Percentiles rank a stretch among this genome's conserved stretches.
phyloP scores from a whole-genome alignment of 2,888 invertebrate species.

The Xylota sylvarum region DNA sequence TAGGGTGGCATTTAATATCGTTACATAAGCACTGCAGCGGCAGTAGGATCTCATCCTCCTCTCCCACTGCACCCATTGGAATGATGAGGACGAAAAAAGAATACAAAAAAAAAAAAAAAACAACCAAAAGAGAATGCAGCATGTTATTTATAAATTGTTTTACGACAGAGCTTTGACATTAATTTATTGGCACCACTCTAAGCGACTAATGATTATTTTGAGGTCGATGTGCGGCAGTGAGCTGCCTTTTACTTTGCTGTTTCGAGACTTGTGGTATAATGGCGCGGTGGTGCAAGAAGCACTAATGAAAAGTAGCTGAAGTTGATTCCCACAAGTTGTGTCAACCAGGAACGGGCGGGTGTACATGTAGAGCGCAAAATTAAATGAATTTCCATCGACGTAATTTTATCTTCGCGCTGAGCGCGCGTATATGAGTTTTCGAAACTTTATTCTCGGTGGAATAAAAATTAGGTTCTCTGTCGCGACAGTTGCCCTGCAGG shows the following conservation, averaged over 20 bases:
- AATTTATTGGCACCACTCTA: constrained; percentile 75
- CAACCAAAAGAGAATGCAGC: constrained; percentile 59
- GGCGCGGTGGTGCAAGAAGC: neutral
- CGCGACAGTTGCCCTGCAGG: constrained; percentile 50
- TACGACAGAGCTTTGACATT: constrained; percentile 76
- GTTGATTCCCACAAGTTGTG: constrained; percentile 37
- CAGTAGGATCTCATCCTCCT: constrained; percentile 20
- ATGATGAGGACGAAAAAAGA: constrained; percentile 47
- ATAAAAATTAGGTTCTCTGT: constrained; percentile 46
- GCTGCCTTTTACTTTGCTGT: constrained; percentile 54
- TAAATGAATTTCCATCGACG: constrained; percentile 29
- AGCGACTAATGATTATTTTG: constrained; percentile 74
- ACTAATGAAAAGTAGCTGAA: constrained; percentile 68
- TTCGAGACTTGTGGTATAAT: neutral
- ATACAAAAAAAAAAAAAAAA: constrained; percentile 6
- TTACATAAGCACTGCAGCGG: constrained; percentile 59
- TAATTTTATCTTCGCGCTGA: constrained; percentile 14
- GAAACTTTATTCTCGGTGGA: constrained; percentile 25
- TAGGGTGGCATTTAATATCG: constrained; percentile 74
- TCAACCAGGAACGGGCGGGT: neutral
- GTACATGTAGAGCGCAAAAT: constrained; percentile 10
- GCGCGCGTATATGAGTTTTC: constrained; percentile 2
- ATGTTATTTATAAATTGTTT: constrained; percentile 76
- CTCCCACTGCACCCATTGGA: constrained; percentile 39
- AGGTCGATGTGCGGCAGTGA: constrained; percentile 71